These are phyloP conservation scores for Oryzias woworae DNA, from an alignment of 2,113 vertebrate species.

Conservation along the genomic window DNA sequence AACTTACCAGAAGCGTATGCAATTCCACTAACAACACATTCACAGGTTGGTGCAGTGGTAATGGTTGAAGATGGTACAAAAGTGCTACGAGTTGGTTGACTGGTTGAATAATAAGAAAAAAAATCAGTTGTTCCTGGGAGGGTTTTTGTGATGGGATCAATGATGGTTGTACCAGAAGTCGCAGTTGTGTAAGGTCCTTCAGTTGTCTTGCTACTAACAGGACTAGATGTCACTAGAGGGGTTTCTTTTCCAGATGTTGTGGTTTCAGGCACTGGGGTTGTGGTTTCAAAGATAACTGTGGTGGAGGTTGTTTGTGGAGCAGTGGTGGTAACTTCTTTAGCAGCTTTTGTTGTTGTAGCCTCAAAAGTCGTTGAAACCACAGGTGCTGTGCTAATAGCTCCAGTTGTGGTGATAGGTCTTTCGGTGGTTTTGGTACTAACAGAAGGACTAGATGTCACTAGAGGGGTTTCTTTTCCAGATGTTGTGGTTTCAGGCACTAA, in stretches of 20 bases:
- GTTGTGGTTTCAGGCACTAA: background rate
- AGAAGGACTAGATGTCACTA: slow-evolving; percentile 14
- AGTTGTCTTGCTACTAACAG: background rate
- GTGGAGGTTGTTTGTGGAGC: slow-evolving; percentile 7
- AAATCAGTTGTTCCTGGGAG: slow-evolving; percentile 13
- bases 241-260: background rate
- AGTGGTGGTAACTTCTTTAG: background rate
- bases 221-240: slow-evolving; percentile 3
- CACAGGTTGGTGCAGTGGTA: slow-evolving; percentile 9
- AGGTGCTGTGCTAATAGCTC: background rate
- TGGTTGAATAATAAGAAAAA: background rate
- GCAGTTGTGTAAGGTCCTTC: background rate
- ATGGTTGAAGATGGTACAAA: background rate
- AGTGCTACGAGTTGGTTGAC: background rate
- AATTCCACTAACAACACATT: slow-evolving; percentile 38
- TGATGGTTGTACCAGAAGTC: background rate
- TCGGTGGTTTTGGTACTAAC: background rate
- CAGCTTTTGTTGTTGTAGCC: background rate
- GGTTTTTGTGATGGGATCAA: slow-evolving; percentile 41
- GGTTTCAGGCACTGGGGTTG: background rate
- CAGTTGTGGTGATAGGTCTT: background rate
- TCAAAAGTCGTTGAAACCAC: background rate
- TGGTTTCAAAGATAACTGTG: slow-evolving; percentile 15
- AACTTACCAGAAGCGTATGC: slow-evolving; percentile 35
- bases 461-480: background rate